Evolutionary conservation across 2,888 invertebrate species (phyloP).

Genomic region (Orgyia antiqua): DNA sequence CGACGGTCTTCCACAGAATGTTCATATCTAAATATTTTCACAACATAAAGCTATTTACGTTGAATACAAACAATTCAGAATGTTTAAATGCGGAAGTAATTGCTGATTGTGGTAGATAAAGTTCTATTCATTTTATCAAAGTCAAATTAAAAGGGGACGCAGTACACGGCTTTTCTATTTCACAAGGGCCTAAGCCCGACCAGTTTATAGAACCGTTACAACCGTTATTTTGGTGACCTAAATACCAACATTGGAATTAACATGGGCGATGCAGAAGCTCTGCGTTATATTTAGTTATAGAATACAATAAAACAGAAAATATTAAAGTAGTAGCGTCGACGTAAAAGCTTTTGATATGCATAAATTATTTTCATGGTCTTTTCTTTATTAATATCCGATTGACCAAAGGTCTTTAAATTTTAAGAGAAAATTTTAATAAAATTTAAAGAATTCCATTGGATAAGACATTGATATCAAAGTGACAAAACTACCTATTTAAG

Average conservation of each 20-base stretch:
- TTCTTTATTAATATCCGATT: too few species aligned
- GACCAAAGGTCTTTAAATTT: too few species aligned
- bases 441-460: too few species aligned
- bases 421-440: too few species aligned
- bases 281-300: neutral
- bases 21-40: slow-evolving; percentile 19
- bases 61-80: slow-evolving; percentile 9
- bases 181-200: slow-evolving; percentile 11
- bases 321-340: too few species aligned
- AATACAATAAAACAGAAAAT: too few species aligned
- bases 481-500: too few species aligned
- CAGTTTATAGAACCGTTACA: slow-evolving; percentile 17
- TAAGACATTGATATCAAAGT: too few species aligned
- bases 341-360: too few species aligned
- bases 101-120: slow-evolving; percentile 3
- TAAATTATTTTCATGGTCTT: too few species aligned
- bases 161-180: slow-evolving; percentile 10
- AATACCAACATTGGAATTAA: slow-evolving; percentile 6
- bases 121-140: slow-evolving; percentile 1
- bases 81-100: too few species aligned
- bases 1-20: slow-evolving; percentile 8
- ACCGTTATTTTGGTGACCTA: slow-evolving; percentile 15
- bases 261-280: neutral
- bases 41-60: slow-evolving; percentile 7
- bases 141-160: slow-evolving; percentile 4